Evolutionary conservation across 1,140 invertebrate genomes (phyloP).

Genomic region (Philopotamus ludificatus): DNA sequence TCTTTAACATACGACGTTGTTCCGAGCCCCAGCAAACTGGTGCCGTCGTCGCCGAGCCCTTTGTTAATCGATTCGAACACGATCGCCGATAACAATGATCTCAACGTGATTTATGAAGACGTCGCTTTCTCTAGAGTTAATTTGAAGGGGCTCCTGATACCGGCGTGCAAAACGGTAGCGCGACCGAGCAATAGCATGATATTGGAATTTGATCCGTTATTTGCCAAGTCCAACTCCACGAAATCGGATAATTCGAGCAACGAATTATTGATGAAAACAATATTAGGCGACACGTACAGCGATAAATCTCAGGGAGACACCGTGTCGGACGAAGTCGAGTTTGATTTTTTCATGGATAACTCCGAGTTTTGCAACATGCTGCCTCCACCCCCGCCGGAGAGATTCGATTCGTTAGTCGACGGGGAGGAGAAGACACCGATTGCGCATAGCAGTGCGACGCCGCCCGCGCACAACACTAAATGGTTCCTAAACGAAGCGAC

Average conservation of each 20-base stretch:
- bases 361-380: background rate
- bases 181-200: conserved; percentile 2
- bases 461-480: background rate
- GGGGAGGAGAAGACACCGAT: background rate
- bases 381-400: background rate
- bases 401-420: background rate
- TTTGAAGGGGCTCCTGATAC: too few relatives aligned
- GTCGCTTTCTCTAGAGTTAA: background rate
- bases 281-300: background rate
- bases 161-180: too few relatives aligned
- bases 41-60: too few relatives aligned
- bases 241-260: background rate
- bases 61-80: background rate
- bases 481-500: background rate
- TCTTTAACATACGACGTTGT: too few relatives aligned
- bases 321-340: background rate
- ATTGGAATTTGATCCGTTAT: conserved; percentile 14
- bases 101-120: background rate
- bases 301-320: background rate
- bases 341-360: background rate
- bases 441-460: background rate
- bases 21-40: too few relatives aligned
- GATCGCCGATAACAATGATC: background rate
- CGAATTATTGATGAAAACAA: background rate
- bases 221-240: background rate